Evolutionary conservation across 1,140 invertebrate genomes (phyloP), one percentile per base, ranked within the genome.

Genomic region (Drosophila sturtevanti): DNA sequence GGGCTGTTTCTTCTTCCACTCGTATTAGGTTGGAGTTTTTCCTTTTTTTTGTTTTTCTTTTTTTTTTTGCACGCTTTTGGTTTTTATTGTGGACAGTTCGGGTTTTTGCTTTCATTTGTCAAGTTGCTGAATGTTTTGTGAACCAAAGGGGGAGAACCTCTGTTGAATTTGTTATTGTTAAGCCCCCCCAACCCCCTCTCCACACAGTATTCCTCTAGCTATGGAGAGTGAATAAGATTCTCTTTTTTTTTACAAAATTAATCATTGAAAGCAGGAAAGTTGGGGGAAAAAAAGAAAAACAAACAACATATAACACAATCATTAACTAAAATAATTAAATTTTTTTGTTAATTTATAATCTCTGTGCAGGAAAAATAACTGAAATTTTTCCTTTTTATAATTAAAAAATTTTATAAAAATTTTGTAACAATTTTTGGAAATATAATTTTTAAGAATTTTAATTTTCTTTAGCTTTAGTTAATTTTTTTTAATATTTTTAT

Each of bases 21-120:
- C 27, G 27, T 31, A 44, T 44, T 18, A 44, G 41, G 41, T 44
- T 44, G 41, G 41, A 41, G 18, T 38, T 41, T 73, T 61, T 64
- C 14, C 27, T 65, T 34, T 35, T 22, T 51, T 63, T 69, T 58
- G 35, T 66, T 62, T 71, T 37, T 41, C 16, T 34, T 34, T 41
- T 72, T 27, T 74, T 72, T 66, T 77, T 72, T 75, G 58, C 56
- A 63, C 64, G 58, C 70, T 78, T 69, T 75, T 76, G 71, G 56
- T 76, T 85, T 77, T 77, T 63, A 60, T 18, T 64, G 63, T 86
- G 75, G 82, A 86, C 82, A 82, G 79, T 75, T 84, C 14, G 56
- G 74, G 62, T 69, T 81, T 81, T 76, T 89, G 68, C 82, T 86
- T 87, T 86, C 82, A 87, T 86, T 86, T 82, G 84, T 86, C 82